A percentile compares a stretch with the other conserved stretches of the same genome.
Conservation (phyloP, 1,140 invertebrate species). For the Zaprionus tsacasi region DNA sequence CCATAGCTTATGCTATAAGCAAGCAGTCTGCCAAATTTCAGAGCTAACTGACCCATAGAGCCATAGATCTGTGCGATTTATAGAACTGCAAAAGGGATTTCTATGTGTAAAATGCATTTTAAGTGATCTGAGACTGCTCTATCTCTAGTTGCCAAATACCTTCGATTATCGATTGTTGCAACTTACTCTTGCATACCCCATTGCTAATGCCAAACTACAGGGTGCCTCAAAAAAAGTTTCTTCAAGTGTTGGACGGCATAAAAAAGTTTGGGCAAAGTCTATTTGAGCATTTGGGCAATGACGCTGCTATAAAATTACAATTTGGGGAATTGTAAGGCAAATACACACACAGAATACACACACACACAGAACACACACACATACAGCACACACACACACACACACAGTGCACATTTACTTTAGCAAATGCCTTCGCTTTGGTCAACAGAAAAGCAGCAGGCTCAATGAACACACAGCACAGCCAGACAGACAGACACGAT, state of each 20-base stretch:
- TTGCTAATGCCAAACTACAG: not conserved
- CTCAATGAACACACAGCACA: not conserved
- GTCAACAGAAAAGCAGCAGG: slow-evolving; percentile 52
- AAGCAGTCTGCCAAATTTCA: too few relatives aligned
- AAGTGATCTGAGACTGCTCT: too few relatives aligned
- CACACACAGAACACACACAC: slow-evolving; percentile 28
- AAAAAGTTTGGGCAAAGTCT: slow-evolving; percentile 61
- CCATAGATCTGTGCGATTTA: not conserved
- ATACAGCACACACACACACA: slow-evolving; percentile 16
- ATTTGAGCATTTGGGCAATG: slow-evolving; percentile 80
- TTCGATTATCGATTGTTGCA: too few relatives aligned
- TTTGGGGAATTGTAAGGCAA: slow-evolving; percentile 79
- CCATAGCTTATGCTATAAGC: too few relatives aligned
- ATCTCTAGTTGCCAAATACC: too few relatives aligned
- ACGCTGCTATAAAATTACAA: slow-evolving; percentile 81
- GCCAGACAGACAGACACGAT: too few relatives aligned
- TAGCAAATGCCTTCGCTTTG: slow-evolving; percentile 50
- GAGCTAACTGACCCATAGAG: too few relatives aligned
- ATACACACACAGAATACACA: slow-evolving; percentile 39
- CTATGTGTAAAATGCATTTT: too few relatives aligned
- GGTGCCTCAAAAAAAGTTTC: slow-evolving; percentile 19
- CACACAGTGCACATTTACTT: slow-evolving; percentile 34
- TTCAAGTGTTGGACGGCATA: slow-evolving; percentile 45
- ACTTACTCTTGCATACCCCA: not conserved
- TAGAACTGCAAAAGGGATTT: too few relatives aligned